Percentiles rank a stretch among this genome's conserved stretches.
phyloP scores from a whole-genome alignment of 2,797 vertebrate genomes.

The Oreortyx pictus region DNA sequence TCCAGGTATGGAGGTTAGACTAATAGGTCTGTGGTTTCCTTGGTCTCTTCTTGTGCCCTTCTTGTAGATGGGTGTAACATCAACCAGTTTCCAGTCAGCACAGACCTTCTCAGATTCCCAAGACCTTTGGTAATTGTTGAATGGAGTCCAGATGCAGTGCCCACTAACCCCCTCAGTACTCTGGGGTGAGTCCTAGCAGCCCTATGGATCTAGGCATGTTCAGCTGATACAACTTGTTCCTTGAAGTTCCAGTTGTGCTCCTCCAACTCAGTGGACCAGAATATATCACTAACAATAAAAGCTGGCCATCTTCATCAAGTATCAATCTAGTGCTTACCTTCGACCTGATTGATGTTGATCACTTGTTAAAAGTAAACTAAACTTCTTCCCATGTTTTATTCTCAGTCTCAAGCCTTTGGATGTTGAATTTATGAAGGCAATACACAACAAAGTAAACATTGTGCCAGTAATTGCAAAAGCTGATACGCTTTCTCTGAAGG shows the following conservation, averaged over 20 bases:
- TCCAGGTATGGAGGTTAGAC: not conserved
- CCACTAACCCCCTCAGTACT: not conserved
- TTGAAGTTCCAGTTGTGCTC: not conserved
- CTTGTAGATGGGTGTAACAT: not conserved
- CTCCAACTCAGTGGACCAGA: not conserved
- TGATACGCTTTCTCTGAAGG: constrained; percentile 94
- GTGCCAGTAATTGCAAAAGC: constrained; percentile 98
- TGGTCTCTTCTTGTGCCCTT: not conserved
- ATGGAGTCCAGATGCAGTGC: not conserved
- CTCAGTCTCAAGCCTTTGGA: constrained; percentile 94
- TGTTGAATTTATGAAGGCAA: constrained; percentile 98
- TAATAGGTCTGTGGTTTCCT: not conserved
- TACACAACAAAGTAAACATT: constrained; percentile 98
- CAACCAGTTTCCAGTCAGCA: not conserved
- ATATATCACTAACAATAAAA: too few species aligned
- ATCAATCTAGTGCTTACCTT: not conserved
- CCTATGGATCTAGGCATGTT: not conserved
- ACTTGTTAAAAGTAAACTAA: not conserved
- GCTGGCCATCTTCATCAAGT: not conserved
- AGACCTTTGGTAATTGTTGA: not conserved
- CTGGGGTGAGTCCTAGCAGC: not conserved
- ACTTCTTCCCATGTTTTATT: not conserved
- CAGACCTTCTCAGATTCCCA: not conserved
- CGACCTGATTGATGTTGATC: not conserved
- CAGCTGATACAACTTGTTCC: not conserved